phyloP scores from a whole-genome alignment of 2,113 vertebrate species.

The Ranitomeya variabilis region DNA sequence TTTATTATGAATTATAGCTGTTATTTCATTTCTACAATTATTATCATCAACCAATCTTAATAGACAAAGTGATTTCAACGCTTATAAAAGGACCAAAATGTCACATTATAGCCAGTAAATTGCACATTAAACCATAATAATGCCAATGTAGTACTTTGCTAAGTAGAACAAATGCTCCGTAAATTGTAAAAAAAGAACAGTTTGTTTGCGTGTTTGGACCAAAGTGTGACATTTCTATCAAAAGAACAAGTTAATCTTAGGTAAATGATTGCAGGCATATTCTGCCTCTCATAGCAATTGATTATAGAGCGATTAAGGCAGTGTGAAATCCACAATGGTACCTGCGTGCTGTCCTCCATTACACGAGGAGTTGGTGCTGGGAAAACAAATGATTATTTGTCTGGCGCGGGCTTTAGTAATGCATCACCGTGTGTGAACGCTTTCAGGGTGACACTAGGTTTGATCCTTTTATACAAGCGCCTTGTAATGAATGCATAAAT shows the following conservation, averaged over 20 bases:
- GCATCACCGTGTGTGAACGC: not conserved
- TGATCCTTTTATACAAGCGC: not conserved
- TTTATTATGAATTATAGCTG: not conserved
- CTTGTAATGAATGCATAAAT: not conserved
- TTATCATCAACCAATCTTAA: not conserved
- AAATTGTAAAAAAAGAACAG: not conserved
- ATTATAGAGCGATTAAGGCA: conserved; percentile 14
- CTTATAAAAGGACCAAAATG: not conserved
- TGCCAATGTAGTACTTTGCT: not conserved
- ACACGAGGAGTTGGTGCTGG: conserved; percentile 18
- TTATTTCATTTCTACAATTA: not conserved
- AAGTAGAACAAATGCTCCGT: conserved; percentile 3
- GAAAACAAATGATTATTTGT: conserved; percentile 16
- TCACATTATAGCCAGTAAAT: not conserved
- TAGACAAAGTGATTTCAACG: not conserved
- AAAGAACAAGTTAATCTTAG: not conserved
- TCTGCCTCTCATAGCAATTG: conserved; percentile 1
- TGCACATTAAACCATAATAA: not conserved
- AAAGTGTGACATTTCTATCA: conserved; percentile 23
- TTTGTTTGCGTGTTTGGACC: not conserved
- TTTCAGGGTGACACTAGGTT: not conserved
- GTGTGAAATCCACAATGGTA: conserved; percentile 29
- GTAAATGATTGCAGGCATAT: not conserved
- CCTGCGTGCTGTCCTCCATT: not conserved
- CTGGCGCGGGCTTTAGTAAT: not conserved